Conservation (phyloP, 2,888 invertebrate genomes). For the Charanyca ferruginea region DNA sequence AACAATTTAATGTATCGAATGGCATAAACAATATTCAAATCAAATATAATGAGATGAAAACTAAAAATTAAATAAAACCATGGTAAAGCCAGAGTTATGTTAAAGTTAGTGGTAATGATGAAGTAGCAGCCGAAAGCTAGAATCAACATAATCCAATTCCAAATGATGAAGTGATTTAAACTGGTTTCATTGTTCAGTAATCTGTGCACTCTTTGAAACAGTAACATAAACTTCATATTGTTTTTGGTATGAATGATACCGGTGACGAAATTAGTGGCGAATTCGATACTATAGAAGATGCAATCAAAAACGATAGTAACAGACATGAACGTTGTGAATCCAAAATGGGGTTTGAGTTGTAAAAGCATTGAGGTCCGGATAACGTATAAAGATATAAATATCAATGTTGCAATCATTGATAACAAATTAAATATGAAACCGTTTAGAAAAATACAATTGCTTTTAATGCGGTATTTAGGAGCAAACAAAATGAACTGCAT, state of each 20-base stretch:
- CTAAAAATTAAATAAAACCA: not conserved
- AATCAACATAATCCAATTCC: not conserved
- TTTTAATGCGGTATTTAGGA: constrained; percentile 17
- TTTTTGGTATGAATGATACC: not conserved
- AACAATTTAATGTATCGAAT: not conserved
- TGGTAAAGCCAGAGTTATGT: not conserved
- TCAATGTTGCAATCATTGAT: not conserved
- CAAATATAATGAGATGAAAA: not conserved
- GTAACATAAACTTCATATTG: not conserved
- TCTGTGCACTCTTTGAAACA: constrained; percentile 1
- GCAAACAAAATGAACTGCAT: not conserved
- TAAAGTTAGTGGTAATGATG: not conserved
- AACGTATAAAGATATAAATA: not conserved
- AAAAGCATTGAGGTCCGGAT: not conserved
- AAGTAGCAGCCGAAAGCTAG: not conserved
- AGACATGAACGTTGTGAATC: not conserved
- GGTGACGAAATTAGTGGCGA: not conserved
- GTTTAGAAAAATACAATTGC: not conserved
- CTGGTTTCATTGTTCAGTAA: not conserved
- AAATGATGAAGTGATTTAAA: not conserved
- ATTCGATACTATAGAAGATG: not conserved
- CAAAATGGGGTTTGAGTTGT: no score
- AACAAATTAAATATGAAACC: not conserved
- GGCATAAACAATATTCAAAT: not conserved
- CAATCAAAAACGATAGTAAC: not conserved